These are phyloP conservation scores for Pasiphila rectangulata DNA, from an alignment of 2,888 invertebrate species.

Conservation along the genomic window DNA sequence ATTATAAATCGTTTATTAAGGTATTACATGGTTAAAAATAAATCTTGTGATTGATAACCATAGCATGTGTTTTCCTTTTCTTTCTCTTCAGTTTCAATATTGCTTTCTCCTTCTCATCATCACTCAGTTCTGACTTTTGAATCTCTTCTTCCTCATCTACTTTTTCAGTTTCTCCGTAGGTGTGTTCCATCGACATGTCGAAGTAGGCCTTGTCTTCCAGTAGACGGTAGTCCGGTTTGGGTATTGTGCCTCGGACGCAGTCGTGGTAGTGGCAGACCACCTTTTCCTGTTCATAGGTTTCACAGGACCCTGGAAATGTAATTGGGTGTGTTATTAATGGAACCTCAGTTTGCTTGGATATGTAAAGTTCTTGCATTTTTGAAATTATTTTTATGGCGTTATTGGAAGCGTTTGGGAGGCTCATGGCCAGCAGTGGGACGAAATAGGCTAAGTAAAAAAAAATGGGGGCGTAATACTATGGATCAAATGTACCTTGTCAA, in stretches of 20 bases:
- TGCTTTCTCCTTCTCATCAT: constrained; percentile 25
- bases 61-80: constrained; percentile 62
- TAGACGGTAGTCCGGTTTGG: constrained; percentile 65
- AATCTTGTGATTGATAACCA: constrained; percentile 75
- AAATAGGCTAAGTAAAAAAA: too few species aligned
- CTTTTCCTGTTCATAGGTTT: constrained; percentile 82
- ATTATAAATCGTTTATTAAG: too few species aligned
- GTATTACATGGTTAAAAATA: constrained; percentile 55
- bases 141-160: constrained; percentile 27
- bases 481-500: too few species aligned
- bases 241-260: constrained; percentile 71
- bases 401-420: too few species aligned
- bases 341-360: too few species aligned
- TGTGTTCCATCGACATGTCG: constrained; percentile 65
- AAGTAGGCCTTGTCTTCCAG: constrained; percentile 72
- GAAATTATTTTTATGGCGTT: too few species aligned
- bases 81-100: constrained; percentile 25
- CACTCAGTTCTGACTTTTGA: constrained; percentile 24
- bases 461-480: too few species aligned
- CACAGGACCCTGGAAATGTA: constrained; percentile 80
- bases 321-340: too few species aligned
- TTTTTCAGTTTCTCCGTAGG: constrained; percentile 44
- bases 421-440: too few species aligned
- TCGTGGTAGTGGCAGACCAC: constrained; percentile 82
- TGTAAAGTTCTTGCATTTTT: too few species aligned